These are phyloP conservation scores for Syngnathus floridae DNA, from an alignment of 2,113 vertebrate genomes.

Conservation along the genomic window DNA sequence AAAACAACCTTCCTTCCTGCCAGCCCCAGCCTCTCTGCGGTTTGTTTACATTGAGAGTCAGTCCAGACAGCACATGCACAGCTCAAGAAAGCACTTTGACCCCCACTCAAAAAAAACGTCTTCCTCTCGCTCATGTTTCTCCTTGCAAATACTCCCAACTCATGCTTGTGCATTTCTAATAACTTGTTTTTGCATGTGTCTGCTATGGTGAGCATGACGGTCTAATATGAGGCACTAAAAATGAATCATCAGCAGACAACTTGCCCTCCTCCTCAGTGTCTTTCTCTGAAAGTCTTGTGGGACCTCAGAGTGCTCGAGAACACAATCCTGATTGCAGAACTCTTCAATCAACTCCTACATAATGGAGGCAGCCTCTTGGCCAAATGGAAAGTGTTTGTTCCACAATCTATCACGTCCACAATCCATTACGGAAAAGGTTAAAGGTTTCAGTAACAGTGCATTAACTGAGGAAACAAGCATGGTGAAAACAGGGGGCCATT, in stretches of 20 bases:
- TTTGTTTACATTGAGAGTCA: conserved; percentile 59
- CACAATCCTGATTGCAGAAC: conserved; percentile 45
- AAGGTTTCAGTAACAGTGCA: conserved; percentile 15
- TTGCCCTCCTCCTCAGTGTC: conserved; percentile 23
- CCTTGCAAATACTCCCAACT: conserved; percentile 27
- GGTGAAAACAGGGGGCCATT: conserved; percentile 19
- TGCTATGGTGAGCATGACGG: background rate
- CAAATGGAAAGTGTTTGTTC: conserved; percentile 31
- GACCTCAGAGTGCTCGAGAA: conserved; percentile 34
- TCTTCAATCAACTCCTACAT: conserved; percentile 51
- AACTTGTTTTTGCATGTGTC: background rate
- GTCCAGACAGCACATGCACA: conserved; percentile 44
- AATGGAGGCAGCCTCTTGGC: conserved; percentile 2
- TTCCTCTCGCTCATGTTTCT: conserved; percentile 10
- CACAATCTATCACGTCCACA: conserved; percentile 4
- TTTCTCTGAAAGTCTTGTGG: conserved; percentile 29
- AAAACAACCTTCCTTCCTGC: conserved; percentile 49
- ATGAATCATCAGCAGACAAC: conserved; percentile 50
- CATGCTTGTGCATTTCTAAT: background rate
- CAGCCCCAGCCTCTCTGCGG: conserved; percentile 40
- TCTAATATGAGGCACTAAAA: conserved; percentile 27
- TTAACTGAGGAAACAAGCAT: conserved; percentile 10
- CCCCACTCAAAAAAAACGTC: conserved; percentile 6
- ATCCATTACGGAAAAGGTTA: conserved; percentile 28
- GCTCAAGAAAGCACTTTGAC: conserved; percentile 16